These are phyloP conservation scores for Aptenodytes patagonicus DNA, from an alignment of 2,113 vertebrate genomes.

Conservation along the genomic window DNA sequence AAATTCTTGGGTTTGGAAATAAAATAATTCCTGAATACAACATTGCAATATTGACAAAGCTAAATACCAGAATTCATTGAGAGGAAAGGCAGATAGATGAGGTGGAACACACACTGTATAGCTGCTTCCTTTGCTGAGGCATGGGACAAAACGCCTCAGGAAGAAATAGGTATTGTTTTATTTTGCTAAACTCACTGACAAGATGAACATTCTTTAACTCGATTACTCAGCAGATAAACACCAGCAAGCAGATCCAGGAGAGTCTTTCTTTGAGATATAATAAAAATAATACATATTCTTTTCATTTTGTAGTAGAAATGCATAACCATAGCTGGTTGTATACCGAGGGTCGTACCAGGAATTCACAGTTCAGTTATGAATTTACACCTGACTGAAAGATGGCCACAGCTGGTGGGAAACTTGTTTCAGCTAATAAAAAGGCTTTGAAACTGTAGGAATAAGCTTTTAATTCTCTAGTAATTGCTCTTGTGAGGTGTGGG, in stretches of 20 bases:
- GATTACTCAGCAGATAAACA: not conserved
- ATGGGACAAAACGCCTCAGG: not conserved
- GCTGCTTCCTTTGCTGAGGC: not conserved
- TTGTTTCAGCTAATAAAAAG: not conserved
- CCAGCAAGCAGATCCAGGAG: not conserved
- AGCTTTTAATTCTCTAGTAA: not conserved
- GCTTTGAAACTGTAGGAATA: not conserved
- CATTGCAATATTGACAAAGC: not conserved
- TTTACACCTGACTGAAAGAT: not conserved
- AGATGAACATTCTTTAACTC: not conserved
- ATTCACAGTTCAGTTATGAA: not conserved
- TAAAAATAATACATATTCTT: not conserved
- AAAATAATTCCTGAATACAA: not conserved
- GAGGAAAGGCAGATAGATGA: not conserved
- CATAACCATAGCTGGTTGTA: not conserved
- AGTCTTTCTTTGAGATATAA: not conserved
- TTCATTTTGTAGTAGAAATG: not conserved
- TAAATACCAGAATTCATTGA: not conserved
- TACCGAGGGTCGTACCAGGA: rapidly evolving
- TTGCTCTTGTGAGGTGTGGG: not conserved
- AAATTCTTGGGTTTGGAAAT: not conserved
- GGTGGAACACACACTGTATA: not conserved
- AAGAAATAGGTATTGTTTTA: not conserved
- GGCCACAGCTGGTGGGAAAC: not conserved
- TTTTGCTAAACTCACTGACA: not conserved